phyloP scores from a whole-genome alignment of 2,113 vertebrate genomes.

The Clarias macrocephalus region DNA sequence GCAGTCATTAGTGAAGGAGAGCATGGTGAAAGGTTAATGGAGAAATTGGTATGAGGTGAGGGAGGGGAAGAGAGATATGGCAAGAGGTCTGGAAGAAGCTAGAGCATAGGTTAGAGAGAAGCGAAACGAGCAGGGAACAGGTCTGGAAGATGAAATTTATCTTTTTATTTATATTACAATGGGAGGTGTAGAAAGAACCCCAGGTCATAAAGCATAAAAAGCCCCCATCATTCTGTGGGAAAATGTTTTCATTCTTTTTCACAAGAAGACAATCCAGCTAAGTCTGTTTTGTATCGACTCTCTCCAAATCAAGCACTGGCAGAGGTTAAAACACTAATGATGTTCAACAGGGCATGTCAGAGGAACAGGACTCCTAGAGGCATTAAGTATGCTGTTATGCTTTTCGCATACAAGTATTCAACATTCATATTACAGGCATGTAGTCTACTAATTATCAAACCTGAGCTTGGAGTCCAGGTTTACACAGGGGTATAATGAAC shows the following conservation, averaged over 20 bases:
- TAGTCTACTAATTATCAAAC: neutral
- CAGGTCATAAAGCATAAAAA: conserved; percentile 17
- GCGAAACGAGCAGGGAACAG: neutral
- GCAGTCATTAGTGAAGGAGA: conserved; percentile 59
- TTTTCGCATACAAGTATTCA: neutral
- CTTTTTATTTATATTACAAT: no score
- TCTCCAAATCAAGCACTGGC: neutral
- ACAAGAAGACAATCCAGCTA: conserved; percentile 18
- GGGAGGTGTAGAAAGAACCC: neutral
- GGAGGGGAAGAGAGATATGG: neutral
- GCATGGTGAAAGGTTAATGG: conserved; percentile 30
- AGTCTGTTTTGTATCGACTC: neutral
- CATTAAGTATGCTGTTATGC: neutral
- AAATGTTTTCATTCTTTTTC: neutral
- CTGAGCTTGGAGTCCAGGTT: neutral
- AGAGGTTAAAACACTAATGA: conserved; percentile 5
- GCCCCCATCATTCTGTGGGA: neutral
- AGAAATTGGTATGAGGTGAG: neutral
- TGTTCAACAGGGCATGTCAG: neutral
- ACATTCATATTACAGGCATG: neutral
- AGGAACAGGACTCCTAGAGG: conserved; percentile 5
- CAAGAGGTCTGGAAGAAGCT: neutral
- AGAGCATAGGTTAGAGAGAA: neutral
- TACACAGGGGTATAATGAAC: neutral
- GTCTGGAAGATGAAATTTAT: neutral